Conservation (phyloP, 2,797 vertebrate species). For the Odontamblyopus rebecca region DNA sequence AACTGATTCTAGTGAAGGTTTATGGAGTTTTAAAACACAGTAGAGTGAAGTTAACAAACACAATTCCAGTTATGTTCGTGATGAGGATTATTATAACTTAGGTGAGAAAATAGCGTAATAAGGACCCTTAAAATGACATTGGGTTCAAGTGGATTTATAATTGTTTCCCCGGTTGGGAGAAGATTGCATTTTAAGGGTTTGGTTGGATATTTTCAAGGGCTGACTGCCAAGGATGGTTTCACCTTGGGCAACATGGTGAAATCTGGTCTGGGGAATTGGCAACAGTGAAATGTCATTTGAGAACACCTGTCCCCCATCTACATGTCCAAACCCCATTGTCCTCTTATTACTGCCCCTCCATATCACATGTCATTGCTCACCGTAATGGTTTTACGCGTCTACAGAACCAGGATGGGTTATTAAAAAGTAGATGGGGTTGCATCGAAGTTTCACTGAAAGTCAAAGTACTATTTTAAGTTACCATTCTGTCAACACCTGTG, state of each 20-base stretch:
- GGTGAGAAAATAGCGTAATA: no score
- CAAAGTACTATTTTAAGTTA: background rate
- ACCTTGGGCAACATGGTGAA: constrained; percentile 21
- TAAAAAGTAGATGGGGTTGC: constrained; percentile 21
- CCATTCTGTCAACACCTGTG: no score
- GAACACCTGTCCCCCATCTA: constrained; percentile 17
- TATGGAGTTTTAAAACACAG: no score
- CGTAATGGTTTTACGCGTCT: constrained; percentile 39
- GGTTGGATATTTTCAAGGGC: background rate
- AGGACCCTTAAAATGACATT: background rate
- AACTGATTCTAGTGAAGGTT: no score
- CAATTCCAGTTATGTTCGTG: no score
- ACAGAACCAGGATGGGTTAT: constrained; percentile 33
- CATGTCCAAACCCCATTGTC: constrained; percentile 25
- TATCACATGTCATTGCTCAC: constrained; percentile 22
- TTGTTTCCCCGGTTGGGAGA: background rate
- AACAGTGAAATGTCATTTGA: constrained; percentile 30
- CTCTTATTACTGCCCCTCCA: constrained; percentile 19
- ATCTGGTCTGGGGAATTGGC: constrained; percentile 19
- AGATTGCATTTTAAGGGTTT: background rate
- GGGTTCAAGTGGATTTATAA: background rate
- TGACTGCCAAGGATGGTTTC: constrained; percentile 19
- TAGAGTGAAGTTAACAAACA: no score
- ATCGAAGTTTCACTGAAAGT: constrained; percentile 11
- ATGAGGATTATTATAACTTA: no score